These are phyloP conservation scores for Frankliniella intonsa DNA, from an alignment of 2,888 invertebrate genomes.

Conservation along the genomic window DNA sequence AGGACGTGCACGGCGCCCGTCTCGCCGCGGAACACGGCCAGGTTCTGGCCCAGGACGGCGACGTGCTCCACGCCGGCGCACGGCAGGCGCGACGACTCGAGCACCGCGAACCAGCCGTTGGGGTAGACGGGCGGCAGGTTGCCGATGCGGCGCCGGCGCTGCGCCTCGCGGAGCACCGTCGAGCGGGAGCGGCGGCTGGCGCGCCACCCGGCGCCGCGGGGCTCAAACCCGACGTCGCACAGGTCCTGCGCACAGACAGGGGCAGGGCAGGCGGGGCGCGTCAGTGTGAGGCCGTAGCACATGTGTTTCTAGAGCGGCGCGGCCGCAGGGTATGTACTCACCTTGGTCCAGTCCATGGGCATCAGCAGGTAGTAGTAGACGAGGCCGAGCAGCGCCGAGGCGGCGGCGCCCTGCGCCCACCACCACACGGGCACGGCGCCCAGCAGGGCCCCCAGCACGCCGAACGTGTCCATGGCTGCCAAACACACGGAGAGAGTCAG, in stretches of 20 bases:
- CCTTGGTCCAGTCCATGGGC: constrained; percentile 37
- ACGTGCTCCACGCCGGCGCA: constrained; percentile 53
- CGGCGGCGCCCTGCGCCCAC: background rate
- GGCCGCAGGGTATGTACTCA: constrained; percentile 30
- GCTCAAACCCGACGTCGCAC: constrained; percentile 50
- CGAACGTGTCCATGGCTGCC: background rate
- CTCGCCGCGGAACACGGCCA: constrained; percentile 65
- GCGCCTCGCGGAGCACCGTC: constrained; percentile 48
- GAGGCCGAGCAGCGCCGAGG: background rate
- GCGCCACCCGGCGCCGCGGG: constrained; percentile 37
- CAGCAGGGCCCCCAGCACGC: background rate
- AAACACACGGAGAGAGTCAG: constrained; percentile 14
- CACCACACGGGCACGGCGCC: constrained; percentile 16
- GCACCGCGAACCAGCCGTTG: constrained; percentile 81
- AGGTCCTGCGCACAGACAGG: constrained; percentile 46
- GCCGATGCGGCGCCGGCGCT: constrained; percentile 56
- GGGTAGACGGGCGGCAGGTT: constrained; percentile 77
- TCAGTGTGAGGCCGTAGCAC: background rate
- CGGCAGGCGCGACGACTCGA: constrained; percentile 54
- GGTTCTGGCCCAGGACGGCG: constrained; percentile 58
- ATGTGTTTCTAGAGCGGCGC: too few species aligned
- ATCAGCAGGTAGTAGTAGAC: constrained; percentile 33
- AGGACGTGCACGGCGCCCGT: constrained; percentile 62
- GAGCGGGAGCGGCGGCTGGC: background rate
- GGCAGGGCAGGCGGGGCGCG: background rate